phyloP scores from a whole-genome alignment of 1,140 invertebrate genomes.

The Macrobrachium rosenbergii region DNA sequence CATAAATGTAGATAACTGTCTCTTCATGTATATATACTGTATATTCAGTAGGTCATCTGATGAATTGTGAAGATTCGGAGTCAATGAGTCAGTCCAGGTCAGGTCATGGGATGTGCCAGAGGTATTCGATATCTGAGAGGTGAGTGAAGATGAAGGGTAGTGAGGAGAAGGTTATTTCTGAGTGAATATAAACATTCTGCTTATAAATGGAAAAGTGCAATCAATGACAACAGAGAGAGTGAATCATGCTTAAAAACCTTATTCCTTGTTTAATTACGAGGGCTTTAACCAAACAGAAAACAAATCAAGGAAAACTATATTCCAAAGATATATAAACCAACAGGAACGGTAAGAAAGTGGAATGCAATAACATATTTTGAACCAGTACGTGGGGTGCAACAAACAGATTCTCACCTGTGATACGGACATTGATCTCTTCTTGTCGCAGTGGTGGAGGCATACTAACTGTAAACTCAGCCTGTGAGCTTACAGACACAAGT shows the following conservation, averaged over 20 bases:
- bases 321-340: no score
- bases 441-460: slow-evolving; percentile 42
- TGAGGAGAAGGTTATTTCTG: neutral
- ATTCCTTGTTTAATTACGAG: no score
- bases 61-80: slow-evolving; percentile 1
- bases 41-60: slow-evolving; percentile 8
- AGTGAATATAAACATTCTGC: neutral
- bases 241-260: no score
- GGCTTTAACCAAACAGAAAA: no score
- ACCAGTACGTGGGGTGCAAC: no score
- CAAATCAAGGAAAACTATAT: no score
- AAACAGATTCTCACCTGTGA: slow-evolving; percentile 33
- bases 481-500: slow-evolving; percentile 56
- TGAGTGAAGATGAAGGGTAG: neutral
- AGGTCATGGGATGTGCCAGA: slow-evolving; percentile 53
- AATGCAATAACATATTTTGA: no score
- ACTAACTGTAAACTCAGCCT: slow-evolving; percentile 57
- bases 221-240: no score
- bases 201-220: neutral
- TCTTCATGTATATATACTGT: neutral
- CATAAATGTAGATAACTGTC: no score
- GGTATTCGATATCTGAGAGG: slow-evolving; percentile 55
- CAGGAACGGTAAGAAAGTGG: no score
- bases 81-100: slow-evolving; percentile 41
- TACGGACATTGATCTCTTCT: slow-evolving; percentile 52